These are phyloP conservation scores for Phasianus colchicus DNA, from an alignment of 2,113 vertebrate species.

Conservation along the genomic window DNA sequence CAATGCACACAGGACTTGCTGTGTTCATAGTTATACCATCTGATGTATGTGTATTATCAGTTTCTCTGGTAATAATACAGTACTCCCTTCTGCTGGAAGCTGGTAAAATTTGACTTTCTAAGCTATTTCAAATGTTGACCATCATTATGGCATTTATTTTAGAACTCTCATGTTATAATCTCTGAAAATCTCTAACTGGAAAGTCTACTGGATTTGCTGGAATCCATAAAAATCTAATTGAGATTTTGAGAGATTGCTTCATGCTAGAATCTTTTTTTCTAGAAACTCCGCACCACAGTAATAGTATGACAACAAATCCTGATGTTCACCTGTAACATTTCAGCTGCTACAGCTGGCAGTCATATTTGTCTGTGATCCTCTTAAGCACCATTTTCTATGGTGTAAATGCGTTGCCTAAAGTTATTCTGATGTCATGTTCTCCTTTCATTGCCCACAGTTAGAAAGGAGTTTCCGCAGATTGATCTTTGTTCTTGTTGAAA, in stretches of 20 bases:
- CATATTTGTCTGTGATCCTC: neutral
- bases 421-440: neutral
- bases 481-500: neutral
- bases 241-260: neutral
- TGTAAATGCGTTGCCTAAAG: neutral
- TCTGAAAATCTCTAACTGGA: neutral
- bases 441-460: neutral
- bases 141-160: neutral
- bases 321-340: neutral
- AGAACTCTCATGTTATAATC: neutral
- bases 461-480: neutral
- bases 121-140: neutral
- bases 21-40: rapidly evolving
- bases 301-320: neutral
- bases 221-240: neutral
- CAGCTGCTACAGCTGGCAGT: neutral
- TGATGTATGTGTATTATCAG: neutral
- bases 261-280: neutral
- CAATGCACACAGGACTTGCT: neutral
- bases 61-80: neutral
- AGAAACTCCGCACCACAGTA: neutral
- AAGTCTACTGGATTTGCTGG: neutral
- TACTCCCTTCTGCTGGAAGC: neutral
- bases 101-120: neutral
- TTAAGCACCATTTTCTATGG: neutral